Evolutionary conservation across 2,888 invertebrate species (phyloP).

Genomic region (Eupithecia dodoneata): DNA sequence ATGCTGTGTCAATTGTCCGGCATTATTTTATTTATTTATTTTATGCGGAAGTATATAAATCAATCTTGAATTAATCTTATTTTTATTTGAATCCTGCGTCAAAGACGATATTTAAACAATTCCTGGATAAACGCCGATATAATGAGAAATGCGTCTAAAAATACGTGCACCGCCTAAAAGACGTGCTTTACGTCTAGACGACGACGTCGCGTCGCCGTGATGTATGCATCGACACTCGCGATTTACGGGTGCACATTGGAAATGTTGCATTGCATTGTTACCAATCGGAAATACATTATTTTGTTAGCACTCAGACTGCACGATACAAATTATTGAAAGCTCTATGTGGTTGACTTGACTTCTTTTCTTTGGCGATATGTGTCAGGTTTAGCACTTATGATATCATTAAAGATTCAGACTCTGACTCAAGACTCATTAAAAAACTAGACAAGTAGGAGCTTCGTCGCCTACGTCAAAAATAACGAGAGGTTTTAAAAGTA

Average conservation of each 20-base stretch:
- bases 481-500: no score
- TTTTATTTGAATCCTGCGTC: not conserved
- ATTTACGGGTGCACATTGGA: constrained; percentile 33
- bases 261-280: constrained; percentile 12
- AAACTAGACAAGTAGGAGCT: not conserved
- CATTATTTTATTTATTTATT: no score
- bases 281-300: not conserved
- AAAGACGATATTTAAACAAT: not conserved
- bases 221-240: constrained; percentile 41
- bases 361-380: no score
- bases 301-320: not conserved
- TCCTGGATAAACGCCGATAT: constrained; percentile 2
- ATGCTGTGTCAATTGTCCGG: no score
- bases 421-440: not conserved
- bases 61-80: not conserved
- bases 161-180: constrained; percentile 4
- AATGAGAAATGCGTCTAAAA: constrained; percentile 22
- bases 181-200: constrained; percentile 38
- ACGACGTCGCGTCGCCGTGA: constrained; percentile 28
- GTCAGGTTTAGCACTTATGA: no score
- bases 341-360: not conserved
- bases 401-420: no score
- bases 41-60: not conserved
- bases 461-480: not conserved
- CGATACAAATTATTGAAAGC: not conserved